Evolutionary conservation across 2,888 invertebrate genomes (phyloP).

Genomic region (Coelogynopora nodosa): DNA sequence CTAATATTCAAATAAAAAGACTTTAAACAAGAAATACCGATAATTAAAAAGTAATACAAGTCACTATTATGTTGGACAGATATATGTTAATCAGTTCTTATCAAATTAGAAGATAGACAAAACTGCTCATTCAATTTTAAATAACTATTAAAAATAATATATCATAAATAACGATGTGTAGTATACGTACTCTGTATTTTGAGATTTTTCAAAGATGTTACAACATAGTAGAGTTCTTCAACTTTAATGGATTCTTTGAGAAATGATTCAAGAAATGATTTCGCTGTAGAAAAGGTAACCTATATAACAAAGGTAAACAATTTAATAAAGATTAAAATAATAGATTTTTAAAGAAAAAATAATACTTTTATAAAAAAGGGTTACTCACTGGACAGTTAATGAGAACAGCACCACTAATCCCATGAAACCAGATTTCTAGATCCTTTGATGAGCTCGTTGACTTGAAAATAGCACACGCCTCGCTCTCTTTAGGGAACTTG

Average conservation of each 20-base stretch:
- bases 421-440: conserved; percentile 67
- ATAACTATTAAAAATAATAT: too few species aligned
- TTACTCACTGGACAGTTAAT: background rate
- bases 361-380: too few species aligned
- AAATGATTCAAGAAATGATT: conserved; percentile 50
- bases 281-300: background rate
- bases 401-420: conserved; percentile 50
- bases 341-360: background rate
- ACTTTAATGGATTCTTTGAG: background rate
- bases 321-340: background rate
- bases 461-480: conserved; percentile 63
- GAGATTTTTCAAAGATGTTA: conserved; percentile 70
- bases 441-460: conserved; percentile 59
- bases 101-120: too few species aligned
- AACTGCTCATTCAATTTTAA: too few species aligned
- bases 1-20: too few species aligned
- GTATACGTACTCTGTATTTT: conserved; percentile 66
- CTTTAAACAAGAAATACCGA: too few species aligned
- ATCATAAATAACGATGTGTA: too few species aligned
- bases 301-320: background rate
- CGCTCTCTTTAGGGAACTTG: conserved; percentile 64
- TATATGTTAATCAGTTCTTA: too few species aligned
- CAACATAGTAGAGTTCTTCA: conserved; percentile 72
- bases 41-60: too few species aligned
- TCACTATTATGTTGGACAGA: too few species aligned